A percentile compares a stretch with the other conserved stretches of the same genome.
phyloP scores from a whole-genome alignment of 2,797 vertebrate species.

The Trematomus bernacchii region DNA sequence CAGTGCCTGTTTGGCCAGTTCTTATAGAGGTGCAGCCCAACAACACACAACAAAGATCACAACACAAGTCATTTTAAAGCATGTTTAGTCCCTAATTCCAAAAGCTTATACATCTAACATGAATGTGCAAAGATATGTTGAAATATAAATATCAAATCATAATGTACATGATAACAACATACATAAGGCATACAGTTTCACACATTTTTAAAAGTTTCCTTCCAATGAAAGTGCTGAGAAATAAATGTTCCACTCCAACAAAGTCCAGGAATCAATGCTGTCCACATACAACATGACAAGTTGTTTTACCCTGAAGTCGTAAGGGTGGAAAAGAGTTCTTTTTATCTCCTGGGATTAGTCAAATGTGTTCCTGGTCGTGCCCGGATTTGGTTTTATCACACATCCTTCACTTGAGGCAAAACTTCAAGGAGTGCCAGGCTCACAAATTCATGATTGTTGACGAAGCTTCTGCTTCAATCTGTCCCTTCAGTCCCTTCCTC shows the following conservation, averaged over 20 bases:
- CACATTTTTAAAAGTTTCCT: constrained; percentile 13
- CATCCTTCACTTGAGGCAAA: constrained; percentile 25
- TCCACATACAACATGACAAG: background rate
- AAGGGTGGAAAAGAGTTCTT: background rate
- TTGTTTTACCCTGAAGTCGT: constrained; percentile 20
- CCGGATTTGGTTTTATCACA: constrained; percentile 15
- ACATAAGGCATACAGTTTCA: constrained; percentile 5
- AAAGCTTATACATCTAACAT: background rate
- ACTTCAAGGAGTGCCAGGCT: constrained; percentile 10
- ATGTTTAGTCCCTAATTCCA: constrained; percentile 20
- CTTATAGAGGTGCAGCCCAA: background rate
- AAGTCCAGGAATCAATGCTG: constrained; percentile 21
- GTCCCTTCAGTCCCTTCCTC: background rate
- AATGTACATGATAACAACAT: background rate
- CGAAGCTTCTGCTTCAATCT: background rate
- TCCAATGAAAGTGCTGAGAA: constrained; percentile 37
- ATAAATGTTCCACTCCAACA: constrained; percentile 25
- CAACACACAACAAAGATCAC: constrained; percentile 2
- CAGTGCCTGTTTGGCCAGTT: constrained; percentile 68
- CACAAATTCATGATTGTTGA: constrained; percentile 2
- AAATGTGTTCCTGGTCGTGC: constrained; percentile 20
- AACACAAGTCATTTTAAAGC: constrained; percentile 21
- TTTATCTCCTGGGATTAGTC: constrained; percentile 47
- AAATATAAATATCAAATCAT: constrained; percentile 20
- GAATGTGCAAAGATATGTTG: background rate